Base-by-base conservation (phyloP, 2,888 invertebrate species). In the Heliconius hortense region DNA sequence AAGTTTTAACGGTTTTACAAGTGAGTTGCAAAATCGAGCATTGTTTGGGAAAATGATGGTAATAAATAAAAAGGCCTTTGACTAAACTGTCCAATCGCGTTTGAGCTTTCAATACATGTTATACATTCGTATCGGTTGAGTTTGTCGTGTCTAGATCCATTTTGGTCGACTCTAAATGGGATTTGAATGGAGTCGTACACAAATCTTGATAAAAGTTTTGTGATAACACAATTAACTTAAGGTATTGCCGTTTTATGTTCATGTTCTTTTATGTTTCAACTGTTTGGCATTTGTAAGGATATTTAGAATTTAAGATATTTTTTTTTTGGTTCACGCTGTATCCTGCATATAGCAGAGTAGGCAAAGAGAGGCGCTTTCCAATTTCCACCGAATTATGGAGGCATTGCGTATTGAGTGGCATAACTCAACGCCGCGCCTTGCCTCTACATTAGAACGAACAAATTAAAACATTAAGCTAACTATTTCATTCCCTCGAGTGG, bases 21-120 rank as follows among this genome's bases (percentile, higher is more conserved):
- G 78, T 84, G 83, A 81, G 81, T 85, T 87, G 81, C 85, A 78
- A 79, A 81, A 83, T 81, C 81, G 81, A 82, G 87, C 84, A 88
- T 90, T 90, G 89, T 91, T 89, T 89, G 89, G 87, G 86, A 87
- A 90, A 90, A 89, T 90, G 89, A 90, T 86, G 88, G 89, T 86
- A 90, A 90, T 92, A 90, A 91, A 90, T 90, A 87, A 89, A 88
- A 85, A 86, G 85, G 87, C 85, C 88, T 90, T 88, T 85, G 82
- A 82, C 83, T 83, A 84, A 87, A 88, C 87, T 88, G 88, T 89
- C 89, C 85, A 85, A 87, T 87, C 84, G 86, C 82, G 82, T 82
- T 84, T 79, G 79, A 80, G 83, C 81, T 82, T 84, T 84, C 84
- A 84, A 84, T 83, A 82, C 80, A 73, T 74, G 80, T 78, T 82